Evolutionary conservation across 1,140 invertebrate species (phyloP), one percentile per base, ranked within the genome.

Genomic region (Cydia fagiglandana): DNA sequence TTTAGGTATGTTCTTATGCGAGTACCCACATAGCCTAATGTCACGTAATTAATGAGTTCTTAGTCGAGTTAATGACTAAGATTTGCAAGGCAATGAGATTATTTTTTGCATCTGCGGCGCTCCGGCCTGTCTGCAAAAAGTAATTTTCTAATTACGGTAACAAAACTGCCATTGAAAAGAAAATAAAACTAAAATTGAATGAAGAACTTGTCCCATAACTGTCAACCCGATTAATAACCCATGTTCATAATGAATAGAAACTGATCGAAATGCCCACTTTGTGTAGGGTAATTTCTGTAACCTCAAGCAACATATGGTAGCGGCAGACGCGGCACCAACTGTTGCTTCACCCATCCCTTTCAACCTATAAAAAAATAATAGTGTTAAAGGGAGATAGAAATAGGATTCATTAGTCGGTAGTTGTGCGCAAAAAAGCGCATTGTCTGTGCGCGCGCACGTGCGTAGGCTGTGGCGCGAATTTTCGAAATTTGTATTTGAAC

Each of bases 271-370:
- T 87, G 81, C 86, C 83, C 85, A 86, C 88, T 83, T 88, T 82
- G 75, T 76, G 82, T 76, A 77, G 82, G 83, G 86, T 86, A 89
- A 88, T 90, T 90, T 89, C 85, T 84, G 80, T 87, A 91, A 90
- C 90, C 88, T 90, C 88, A 91, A 88, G 81, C 84, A 88, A 83
- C 90, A 91, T 91, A 91, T 91, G 90, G 90, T 81, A 75, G 81
- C 85, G 83, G 90, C 90, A 91, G 86, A 91, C 90, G 90, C 90
- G 84, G 41, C 30, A 75, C 81, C 90, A 91, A 90, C 88, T 91
- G 90, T 90, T 82, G 83, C 76, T 30, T 83, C n/a, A 34, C 64
- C 82, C 78, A 64, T 90, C 87, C 76, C 82, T 77, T 73, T 88
- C 78, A 17, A 7, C 38, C 80, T 50, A 74, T 56, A 9, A 20